phyloP scores from a whole-genome alignment of 2,888 invertebrate genomes.

The Seira sanloemensis region DNA sequence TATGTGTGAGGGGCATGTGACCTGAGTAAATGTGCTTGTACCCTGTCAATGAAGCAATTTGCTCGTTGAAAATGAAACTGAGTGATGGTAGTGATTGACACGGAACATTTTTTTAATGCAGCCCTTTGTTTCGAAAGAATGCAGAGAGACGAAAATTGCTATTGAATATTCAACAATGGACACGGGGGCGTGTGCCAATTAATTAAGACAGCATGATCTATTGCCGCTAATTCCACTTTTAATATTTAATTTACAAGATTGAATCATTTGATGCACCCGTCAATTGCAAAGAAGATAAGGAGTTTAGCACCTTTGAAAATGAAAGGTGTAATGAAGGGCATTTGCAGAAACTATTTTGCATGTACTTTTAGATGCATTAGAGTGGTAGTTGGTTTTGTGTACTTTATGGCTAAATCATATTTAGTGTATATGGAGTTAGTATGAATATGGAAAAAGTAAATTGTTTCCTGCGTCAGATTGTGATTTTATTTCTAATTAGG shows the following conservation, averaged over 20 bases:
- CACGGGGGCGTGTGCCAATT: slow-evolving; percentile 16
- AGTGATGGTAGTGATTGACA: slow-evolving; percentile 3
- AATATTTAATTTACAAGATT: not conserved
- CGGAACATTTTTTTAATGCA: not conserved
- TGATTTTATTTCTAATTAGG: no score
- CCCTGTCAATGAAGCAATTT: slow-evolving; percentile 9
- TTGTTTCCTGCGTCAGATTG: no score
- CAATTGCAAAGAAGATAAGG: no score
- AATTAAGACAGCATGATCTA: slow-evolving; percentile 6
- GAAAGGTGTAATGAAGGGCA: no score
- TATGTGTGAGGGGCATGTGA: not conserved
- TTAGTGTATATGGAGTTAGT: no score
- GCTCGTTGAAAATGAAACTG: slow-evolving; percentile 12
- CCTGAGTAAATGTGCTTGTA: slow-evolving; percentile 16
- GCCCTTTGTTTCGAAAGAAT: not conserved
- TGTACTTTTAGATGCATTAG: no score
- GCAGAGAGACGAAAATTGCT: not conserved
- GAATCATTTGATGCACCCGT: not conserved
- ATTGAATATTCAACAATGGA: slow-evolving; percentile 13
- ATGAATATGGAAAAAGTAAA: no score
- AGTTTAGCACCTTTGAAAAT: no score
- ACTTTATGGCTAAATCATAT: no score
- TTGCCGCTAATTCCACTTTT: not conserved
- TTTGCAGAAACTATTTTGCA: no score
- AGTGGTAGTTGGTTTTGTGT: no score